These are phyloP conservation scores for Beroe ovata DNA, from an alignment of 37 sponge, comb jelly and placozoan genomes.

Conservation along the genomic window DNA sequence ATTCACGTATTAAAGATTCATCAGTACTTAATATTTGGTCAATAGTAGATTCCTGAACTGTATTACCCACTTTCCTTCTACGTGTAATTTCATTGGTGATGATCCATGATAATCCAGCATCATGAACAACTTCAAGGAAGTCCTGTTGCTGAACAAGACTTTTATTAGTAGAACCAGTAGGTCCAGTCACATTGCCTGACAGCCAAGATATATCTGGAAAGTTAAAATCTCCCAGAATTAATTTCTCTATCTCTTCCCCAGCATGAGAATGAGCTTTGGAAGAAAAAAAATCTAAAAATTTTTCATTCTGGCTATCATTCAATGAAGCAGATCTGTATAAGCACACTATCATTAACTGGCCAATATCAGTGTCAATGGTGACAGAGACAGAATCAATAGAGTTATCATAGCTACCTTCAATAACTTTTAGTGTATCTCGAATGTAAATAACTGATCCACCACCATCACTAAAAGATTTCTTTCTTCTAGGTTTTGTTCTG, in stretches of 20 bases:
- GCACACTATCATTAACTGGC: not conserved
- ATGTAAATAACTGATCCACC: conserved; percentile 11
- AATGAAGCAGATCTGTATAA: not conserved
- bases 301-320: not conserved
- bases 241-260: conserved; percentile 1
- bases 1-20: conserved; percentile 1
- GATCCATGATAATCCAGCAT: not conserved
- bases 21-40: not conserved
- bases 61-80: not conserved
- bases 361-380: not conserved
- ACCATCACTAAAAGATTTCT: not conserved
- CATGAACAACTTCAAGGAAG: not conserved
- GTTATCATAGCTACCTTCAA: not conserved
- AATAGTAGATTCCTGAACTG: not conserved
- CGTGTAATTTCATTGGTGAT: conserved; percentile 1
- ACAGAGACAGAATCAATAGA: not conserved
- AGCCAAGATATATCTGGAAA: not conserved
- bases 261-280: not conserved
- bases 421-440: not conserved
- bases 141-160: not conserved
- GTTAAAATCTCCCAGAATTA: not conserved
- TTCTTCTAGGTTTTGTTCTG: not conserved
- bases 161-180: not conserved
- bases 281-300: not conserved
- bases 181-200: not conserved